Evolutionary conservation across 2,888 invertebrate genomes (phyloP).

Genomic region (Aricia artaxerxes): DNA sequence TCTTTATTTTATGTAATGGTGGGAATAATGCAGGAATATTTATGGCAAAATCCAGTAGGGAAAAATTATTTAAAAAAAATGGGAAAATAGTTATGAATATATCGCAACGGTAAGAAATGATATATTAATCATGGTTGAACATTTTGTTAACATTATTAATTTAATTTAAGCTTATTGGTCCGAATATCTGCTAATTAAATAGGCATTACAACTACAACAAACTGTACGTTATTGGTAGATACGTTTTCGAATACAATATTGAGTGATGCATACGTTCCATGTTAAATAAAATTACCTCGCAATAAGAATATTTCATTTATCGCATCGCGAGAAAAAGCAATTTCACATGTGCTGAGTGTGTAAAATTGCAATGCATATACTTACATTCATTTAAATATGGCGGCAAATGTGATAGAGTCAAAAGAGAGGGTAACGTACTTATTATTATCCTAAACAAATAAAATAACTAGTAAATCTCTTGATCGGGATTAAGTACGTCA

Average conservation of each 20-base stretch:
- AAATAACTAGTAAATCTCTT: background rate
- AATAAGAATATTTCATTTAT: conserved; percentile 27
- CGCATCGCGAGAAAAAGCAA: conserved; percentile 20
- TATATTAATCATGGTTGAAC: too few species aligned
- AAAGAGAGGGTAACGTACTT: background rate
- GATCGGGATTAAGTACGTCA: background rate
- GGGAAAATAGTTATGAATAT: too few species aligned
- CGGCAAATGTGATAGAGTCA: background rate
- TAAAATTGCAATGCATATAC: conserved; percentile 30
- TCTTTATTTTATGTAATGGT: conserved; percentile 9
- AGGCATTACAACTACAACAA: background rate
- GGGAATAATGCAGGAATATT: background rate
- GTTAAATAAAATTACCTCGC: conserved; percentile 15
- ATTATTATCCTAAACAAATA: background rate
- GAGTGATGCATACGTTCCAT: background rate
- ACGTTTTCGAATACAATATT: background rate
- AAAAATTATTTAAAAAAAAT: background rate
- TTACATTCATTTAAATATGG: conserved; percentile 26
- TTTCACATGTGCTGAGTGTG: conserved; percentile 26
- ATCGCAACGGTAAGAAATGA: too few species aligned
- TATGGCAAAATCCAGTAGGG: background rate
- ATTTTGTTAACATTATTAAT: too few species aligned
- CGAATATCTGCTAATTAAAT: background rate
- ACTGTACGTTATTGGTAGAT: background rate
- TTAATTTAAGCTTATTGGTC: too few species aligned